phyloP scores from a whole-genome alignment of 2,888 invertebrate genomes.

The Macrophya annulata region DNA sequence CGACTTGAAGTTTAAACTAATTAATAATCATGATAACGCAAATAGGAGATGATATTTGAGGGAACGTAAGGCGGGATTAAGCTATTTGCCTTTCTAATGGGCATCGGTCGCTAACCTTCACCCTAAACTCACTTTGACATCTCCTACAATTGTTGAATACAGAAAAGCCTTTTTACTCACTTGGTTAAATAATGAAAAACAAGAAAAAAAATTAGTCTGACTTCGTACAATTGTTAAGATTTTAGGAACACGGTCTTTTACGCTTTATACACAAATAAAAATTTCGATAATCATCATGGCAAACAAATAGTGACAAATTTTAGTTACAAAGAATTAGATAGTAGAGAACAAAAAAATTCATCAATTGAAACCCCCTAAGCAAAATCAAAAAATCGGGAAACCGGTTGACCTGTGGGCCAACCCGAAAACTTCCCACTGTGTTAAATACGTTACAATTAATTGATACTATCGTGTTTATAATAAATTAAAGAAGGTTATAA shows the following conservation, averaged over 20 bases:
- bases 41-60: slow-evolving; percentile 39
- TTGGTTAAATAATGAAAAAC: background rate
- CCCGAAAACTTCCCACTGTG: no score
- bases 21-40: slow-evolving; percentile 47
- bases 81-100: slow-evolving; percentile 23
- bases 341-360: no score
- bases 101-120: slow-evolving; percentile 14
- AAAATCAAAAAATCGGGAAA: no score
- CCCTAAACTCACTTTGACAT: slow-evolving; percentile 9
- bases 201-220: background rate
- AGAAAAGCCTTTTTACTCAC: background rate
- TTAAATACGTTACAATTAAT: no score
- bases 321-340: background rate
- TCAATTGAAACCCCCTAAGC: no score
- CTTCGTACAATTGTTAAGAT: background rate
- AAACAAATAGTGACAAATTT: background rate
- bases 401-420: no score
- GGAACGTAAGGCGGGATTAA: slow-evolving; percentile 26
- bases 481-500: no score
- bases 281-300: background rate
- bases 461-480: no score
- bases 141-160: slow-evolving; percentile 3
- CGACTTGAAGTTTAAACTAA: slow-evolving; percentile 34
- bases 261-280: background rate
- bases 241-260: background rate